Conservation (phyloP, 2,888 invertebrate genomes). For the Cataglyphis rosenhaueri region DNA sequence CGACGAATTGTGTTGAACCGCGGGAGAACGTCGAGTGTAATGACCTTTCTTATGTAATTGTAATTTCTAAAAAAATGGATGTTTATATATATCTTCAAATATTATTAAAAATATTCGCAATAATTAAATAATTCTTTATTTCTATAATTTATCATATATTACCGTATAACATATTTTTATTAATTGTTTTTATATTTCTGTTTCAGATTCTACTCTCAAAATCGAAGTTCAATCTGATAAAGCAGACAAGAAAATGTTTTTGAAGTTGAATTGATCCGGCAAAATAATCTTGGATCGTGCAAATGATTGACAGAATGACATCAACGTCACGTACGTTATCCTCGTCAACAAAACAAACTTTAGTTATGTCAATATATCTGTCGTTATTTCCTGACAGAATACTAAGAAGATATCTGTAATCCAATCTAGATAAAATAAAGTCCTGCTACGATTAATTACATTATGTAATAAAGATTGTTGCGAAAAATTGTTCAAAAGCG, state of each 20-base stretch:
- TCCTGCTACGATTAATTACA: neutral
- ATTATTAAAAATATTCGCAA: neutral
- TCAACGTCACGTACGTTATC: slow-evolving; percentile 36
- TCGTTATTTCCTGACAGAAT: slow-evolving; percentile 6
- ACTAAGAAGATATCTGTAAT: slow-evolving; percentile 55
- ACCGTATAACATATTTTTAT: neutral
- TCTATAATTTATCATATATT: neutral
- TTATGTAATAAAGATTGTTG: neutral
- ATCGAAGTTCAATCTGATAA: neutral
- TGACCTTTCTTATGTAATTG: neutral
- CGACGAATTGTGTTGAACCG: neutral
- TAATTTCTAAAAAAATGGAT: neutral
- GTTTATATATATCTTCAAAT: neutral
- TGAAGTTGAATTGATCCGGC: neutral
- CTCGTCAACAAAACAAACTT: slow-evolving; percentile 43
- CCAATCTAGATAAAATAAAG: neutral
- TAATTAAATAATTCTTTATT: neutral
- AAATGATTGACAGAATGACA: slow-evolving; percentile 63
- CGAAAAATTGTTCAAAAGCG: neutral
- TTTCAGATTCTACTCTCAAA: slow-evolving; percentile 29
- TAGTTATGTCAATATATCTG: neutral
- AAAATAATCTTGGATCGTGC: slow-evolving; percentile 12
- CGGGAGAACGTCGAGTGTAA: neutral
- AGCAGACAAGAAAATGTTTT: neutral
- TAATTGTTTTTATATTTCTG: neutral